Base-by-base conservation (phyloP, 1,140 invertebrate species). In the Theocolax elegans region DNA sequence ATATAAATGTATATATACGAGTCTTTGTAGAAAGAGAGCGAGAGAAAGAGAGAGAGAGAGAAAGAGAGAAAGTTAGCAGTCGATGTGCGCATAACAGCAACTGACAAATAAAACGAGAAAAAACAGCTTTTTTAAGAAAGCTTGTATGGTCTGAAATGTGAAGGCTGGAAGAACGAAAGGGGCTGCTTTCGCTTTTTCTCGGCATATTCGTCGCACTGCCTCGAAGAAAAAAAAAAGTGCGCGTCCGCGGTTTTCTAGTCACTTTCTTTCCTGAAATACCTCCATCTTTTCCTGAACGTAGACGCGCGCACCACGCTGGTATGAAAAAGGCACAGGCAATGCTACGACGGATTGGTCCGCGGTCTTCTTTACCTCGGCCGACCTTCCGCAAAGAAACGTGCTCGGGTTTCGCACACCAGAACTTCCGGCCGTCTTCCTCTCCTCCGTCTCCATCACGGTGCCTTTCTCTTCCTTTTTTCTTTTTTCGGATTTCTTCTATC, bases 381-480 rank as follows among this genome's bases (percentile, higher is more conserved):
- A 10, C 40, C 23, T 44, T 31, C 3, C 3, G 31, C 31, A 64
- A 64, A 51, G 46, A 19, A 64, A 51, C 48, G 51, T 40, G 31
- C 40, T 51, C 19, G 23, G 4, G 23, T 9, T 58, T 15, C 12
- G 9, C 21, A 0, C 29, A 19, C 9, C 31, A 25, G 12, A 64
- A 51, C 48, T 64, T 64, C 17, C 60, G 60, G 12, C 12, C 35
- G 15, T 49, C 38, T 65, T 27, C 27, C 27, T n/a, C 31, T 21
- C 25, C 35, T 23, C 2, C 25, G 17, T 27, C 6, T 35, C 15
- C 12, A 4, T 48, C 51, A 8, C n/a, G 6, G 7, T 7, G 23
- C 25, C 1, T 29, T 29, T 29, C 15, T 29, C 2, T 17, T 27
- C 15, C 51, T 29, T 29, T 17, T 12, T 19, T 29, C 25, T 53